Evolutionary conservation across 2,797 vertebrate species (phyloP).

Genomic region (Stomatorhinus walkeri): DNA sequence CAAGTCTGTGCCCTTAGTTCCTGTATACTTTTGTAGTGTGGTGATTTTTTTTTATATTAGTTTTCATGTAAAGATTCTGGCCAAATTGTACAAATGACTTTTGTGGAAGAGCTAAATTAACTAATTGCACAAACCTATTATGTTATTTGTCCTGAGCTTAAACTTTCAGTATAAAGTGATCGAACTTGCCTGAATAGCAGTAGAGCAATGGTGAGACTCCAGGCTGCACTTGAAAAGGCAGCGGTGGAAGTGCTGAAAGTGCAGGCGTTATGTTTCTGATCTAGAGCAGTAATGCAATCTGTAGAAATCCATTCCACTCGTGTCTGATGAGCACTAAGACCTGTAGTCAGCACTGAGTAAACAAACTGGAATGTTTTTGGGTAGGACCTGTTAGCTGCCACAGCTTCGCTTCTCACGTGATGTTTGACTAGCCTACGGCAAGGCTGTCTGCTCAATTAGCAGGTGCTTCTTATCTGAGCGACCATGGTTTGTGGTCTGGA

Average conservation of each 20-base stretch:
- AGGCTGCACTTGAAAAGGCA: constrained; percentile 1
- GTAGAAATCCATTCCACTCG: constrained; percentile 28
- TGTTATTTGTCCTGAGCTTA: background rate
- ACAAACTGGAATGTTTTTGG: constrained; percentile 42
- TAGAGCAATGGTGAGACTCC: background rate
- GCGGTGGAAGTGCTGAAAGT: constrained; percentile 34
- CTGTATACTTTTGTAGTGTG: background rate
- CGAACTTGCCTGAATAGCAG: background rate
- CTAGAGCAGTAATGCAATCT: constrained; percentile 51
- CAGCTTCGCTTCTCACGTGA: background rate
- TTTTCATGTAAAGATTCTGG: background rate
- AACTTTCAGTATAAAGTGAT: background rate
- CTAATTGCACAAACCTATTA: background rate
- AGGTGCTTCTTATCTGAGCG: background rate
- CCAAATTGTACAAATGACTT: background rate
- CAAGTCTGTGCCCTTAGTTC: background rate
- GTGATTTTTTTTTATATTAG: background rate
- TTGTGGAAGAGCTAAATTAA: background rate
- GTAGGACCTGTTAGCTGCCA: background rate
- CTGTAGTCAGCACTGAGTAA: constrained; percentile 43
- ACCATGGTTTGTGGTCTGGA: background rate
- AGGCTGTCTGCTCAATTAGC: background rate
- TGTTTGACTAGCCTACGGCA: background rate
- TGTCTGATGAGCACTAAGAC: constrained; percentile 48
- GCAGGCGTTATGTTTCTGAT: constrained; percentile 44